Evolutionary conservation across 1,140 invertebrate genomes (phyloP).

Genomic region (Pseudomyrmex cubaensis): DNA sequence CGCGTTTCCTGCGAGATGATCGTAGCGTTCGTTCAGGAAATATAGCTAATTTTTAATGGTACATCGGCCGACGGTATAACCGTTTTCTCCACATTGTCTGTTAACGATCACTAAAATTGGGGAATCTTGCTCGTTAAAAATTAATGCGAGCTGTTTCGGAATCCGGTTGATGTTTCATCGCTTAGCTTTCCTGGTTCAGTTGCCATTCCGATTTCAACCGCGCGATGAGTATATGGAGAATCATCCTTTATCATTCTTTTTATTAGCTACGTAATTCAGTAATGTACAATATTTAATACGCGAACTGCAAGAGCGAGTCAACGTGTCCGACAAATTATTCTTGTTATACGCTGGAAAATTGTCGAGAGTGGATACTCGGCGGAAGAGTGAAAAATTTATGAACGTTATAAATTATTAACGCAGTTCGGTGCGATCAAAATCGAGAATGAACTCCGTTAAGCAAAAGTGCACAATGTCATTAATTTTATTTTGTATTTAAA

Average conservation of each 20-base stretch:
- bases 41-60: slow-evolving; percentile 32
- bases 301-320: neutral
- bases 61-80: neutral
- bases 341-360: slow-evolving; percentile 35
- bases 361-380: neutral
- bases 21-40: neutral
- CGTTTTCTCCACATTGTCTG: neutral
- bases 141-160: slow-evolving; percentile 2
- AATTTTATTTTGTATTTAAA: too few relatives aligned
- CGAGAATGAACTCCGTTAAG: neutral
- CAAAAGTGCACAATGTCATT: neutral
- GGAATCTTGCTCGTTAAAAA: slow-evolving; percentile 53
- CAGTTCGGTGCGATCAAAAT: neutral
- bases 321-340: slow-evolving; percentile 38
- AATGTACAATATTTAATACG: slow-evolving; percentile 39
- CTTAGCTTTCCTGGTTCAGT: neutral
- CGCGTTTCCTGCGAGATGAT: neutral
- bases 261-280: slow-evolving; percentile 46
- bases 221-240: slow-evolving; percentile 16
- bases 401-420: slow-evolving; percentile 37
- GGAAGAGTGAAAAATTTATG: slow-evolving; percentile 36
- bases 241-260: slow-evolving; percentile 39
- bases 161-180: slow-evolving; percentile 25
- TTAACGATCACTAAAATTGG: slow-evolving; percentile 47
- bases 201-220: slow-evolving; percentile 45